These are phyloP conservation scores for Trachelus troglodyta DNA, from an alignment of 2,888 invertebrate species.

Conservation along the genomic window DNA sequence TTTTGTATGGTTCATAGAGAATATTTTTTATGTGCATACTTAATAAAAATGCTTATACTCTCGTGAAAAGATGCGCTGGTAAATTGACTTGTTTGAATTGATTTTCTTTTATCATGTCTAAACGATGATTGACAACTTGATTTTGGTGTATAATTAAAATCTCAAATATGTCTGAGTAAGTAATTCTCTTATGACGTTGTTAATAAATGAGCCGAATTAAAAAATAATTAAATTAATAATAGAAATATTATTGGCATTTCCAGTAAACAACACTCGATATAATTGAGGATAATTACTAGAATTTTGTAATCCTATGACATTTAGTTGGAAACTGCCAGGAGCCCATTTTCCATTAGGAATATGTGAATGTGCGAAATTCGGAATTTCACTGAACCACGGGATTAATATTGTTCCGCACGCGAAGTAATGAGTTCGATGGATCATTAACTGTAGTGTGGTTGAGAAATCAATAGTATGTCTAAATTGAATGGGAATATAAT, in stretches of 20 bases:
- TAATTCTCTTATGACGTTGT: no score
- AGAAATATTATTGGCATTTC: neutral
- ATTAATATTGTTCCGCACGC: neutral
- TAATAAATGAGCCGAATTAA: neutral
- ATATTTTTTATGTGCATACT: neutral
- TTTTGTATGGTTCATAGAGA: neutral
- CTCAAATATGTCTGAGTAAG: neutral
- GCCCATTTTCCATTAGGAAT: neutral
- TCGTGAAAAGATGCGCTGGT: neutral
- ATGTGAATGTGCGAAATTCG: neutral
- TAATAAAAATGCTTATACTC: neutral
- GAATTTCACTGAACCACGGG: neutral
- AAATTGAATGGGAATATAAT: slow-evolving; percentile 60
- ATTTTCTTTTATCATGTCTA: neutral
- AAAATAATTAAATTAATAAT: neutral
- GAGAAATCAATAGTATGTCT: slow-evolving; percentile 37
- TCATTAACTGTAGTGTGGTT: slow-evolving; percentile 20
- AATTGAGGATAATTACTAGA: neutral
- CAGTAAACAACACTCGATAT: neutral
- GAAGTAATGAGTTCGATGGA: neutral
- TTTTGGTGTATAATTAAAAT: neutral
- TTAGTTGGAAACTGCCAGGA: neutral
- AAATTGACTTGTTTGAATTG: neutral
- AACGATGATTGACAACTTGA: neutral
- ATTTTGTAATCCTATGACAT: neutral